A percentile compares a stretch with the other conserved stretches of the same genome.
Conservation (phyloP, 2,113 vertebrate genomes). For the Stegastes partitus region DNA sequence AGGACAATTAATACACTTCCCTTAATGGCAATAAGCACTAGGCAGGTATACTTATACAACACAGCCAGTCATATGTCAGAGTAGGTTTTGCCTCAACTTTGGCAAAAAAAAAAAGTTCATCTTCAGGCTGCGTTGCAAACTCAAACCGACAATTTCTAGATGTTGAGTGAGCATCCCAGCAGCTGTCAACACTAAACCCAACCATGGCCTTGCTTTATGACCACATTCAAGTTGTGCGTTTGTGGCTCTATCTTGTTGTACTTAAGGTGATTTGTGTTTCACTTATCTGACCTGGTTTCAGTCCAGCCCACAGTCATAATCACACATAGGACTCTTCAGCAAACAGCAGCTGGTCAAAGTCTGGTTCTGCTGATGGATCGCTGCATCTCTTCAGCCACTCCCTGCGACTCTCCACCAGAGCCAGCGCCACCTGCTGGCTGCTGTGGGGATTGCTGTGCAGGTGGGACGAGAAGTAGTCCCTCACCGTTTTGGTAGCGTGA, state of each 20-base stretch:
- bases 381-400: constrained; percentile 84
- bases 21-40: constrained; percentile 35
- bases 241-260: too few relatives aligned
- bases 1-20: constrained; percentile 14
- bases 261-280: not conserved
- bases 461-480: constrained; percentile 79
- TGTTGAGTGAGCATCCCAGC: too few relatives aligned
- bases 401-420: constrained; percentile 77
- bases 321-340: constrained; percentile 85
- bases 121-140: too few relatives aligned
- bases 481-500: constrained; percentile 71
- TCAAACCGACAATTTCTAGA: too few relatives aligned
- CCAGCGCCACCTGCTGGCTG: constrained; percentile 79
- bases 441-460: constrained; percentile 72
- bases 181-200: too few relatives aligned
- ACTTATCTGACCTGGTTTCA: too few relatives aligned
- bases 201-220: too few relatives aligned
- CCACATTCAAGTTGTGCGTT: too few relatives aligned
- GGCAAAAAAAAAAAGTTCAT: too few relatives aligned
- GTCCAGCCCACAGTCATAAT: not conserved
- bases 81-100: too few relatives aligned
- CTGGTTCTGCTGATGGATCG: constrained; percentile 81
- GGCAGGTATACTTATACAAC: not conserved
- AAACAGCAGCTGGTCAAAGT: constrained; percentile 88
- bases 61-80: too few relatives aligned